Percentiles rank a stretch among this genome's conserved stretches.
These are phyloP conservation scores for Teleogryllus occipitalis DNA, from an alignment of 1,140 invertebrate genomes.

Conservation along the genomic window DNA sequence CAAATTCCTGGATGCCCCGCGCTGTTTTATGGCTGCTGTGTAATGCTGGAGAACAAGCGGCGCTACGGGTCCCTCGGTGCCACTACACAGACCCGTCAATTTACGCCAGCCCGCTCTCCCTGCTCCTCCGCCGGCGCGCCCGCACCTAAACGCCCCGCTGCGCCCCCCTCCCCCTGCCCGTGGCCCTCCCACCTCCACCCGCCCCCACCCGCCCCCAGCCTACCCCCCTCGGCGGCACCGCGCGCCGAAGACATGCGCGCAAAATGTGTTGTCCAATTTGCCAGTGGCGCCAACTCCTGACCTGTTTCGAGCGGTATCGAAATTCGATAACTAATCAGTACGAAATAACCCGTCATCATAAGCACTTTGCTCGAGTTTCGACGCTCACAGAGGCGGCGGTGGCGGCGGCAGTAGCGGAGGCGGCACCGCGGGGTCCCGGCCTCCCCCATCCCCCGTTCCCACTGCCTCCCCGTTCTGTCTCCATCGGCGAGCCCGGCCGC, in stretches of 20 bases:
- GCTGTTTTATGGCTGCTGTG: constrained; percentile 3
- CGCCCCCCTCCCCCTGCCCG: neutral
- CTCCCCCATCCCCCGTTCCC: too few species aligned
- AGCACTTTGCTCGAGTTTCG: neutral
- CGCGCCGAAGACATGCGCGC: neutral
- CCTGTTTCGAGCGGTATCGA: neutral
- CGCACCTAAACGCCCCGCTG: neutral
- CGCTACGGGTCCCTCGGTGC: neutral
- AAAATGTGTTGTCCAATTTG: constrained; percentile 5
- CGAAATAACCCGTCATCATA: constrained; percentile 4
- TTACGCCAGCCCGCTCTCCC: neutral
- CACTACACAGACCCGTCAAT: neutral
- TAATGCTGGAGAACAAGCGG: neutral
- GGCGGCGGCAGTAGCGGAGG: too few species aligned
- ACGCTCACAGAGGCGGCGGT: neutral
- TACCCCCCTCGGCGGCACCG: neutral
- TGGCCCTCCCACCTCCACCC: too few species aligned
- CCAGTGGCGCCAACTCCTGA: constrained; percentile 2
- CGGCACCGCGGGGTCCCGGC: neutral
- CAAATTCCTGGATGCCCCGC: neutral
- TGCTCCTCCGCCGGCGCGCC: too few species aligned
- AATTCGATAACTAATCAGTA: constrained; percentile 5
- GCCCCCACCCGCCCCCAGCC: too few species aligned
- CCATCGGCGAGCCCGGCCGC: too few species aligned
- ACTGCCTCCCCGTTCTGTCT: too few species aligned